A percentile compares a stretch with the other conserved stretches of the same genome.
Conservation (phyloP, 2,797 vertebrate genomes). For the Gymnothorax javanicus region DNA sequence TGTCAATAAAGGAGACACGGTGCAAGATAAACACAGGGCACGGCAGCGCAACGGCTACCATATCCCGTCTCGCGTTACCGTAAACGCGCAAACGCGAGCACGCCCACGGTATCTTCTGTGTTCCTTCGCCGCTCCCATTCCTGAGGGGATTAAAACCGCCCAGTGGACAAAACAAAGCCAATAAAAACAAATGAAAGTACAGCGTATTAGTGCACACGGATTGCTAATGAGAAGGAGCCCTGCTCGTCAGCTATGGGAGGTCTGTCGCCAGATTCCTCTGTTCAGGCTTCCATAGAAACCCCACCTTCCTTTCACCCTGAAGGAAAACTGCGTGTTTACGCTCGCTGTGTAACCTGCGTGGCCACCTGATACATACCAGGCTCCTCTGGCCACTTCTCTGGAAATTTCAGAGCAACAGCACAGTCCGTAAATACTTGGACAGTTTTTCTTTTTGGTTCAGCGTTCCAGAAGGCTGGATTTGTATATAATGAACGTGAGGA, state of each 20-base stretch:
- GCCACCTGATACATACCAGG: not conserved
- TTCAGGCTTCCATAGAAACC: not conserved
- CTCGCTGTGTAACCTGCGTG: not conserved
- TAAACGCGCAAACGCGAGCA: not conserved
- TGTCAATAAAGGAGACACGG: not conserved
- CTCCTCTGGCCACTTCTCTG: not conserved
- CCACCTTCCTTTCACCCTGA: not conserved
- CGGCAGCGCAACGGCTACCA: not conserved
- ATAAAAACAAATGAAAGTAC: not conserved
- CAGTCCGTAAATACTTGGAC: no score
- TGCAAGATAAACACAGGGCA: not conserved
- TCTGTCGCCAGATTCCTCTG: not conserved
- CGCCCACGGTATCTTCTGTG: conserved; percentile 4
- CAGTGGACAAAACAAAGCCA: no score
- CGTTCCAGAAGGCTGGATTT: no score
- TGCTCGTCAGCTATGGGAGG: not conserved
- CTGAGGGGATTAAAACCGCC: not conserved
- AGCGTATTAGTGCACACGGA: not conserved
- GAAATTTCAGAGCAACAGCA: not conserved
- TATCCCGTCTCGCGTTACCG: not conserved
- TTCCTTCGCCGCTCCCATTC: not conserved
- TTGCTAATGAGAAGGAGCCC: not conserved
- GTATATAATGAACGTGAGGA: no score
- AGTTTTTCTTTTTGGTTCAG: no score
- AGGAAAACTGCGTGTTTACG: not conserved